Evolutionary conservation across 2,888 invertebrate species (phyloP), one percentile per base, ranked within the genome.

Genomic region (Muschampia plurimacula): DNA sequence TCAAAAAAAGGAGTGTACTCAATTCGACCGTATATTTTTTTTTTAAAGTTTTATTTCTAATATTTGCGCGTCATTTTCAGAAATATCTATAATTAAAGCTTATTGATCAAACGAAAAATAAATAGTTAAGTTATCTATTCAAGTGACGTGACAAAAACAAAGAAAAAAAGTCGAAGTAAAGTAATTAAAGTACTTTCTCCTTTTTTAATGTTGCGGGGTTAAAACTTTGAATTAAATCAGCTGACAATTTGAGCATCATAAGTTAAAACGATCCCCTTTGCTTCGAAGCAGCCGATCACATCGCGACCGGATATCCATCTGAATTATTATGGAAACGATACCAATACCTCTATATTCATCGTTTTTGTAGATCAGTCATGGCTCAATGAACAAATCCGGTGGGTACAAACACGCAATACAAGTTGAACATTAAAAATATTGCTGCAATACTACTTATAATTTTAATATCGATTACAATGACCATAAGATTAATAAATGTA

Each of bases 211-310:
- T 41, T 41, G 8, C 4, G 41, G 41, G 5, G 0, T 41, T 7
- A 7, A 41, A 2, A 5, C 22, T 22, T 22, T 22, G 22, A 22
- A 22, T 22, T 22, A 22, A 22, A 8, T 9, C 41, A 49, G 10
- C 22, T 57, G 5, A 32, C 28, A 62, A n/a, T 36, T 69, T 63
- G 67, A 67, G 44, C 44, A 59, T 28, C 67, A 13, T 28, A 57
- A 28, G 57, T 2, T 32, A 4, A 67, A 89, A 89, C 86, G 85
- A 85, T 69, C 60, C 62, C 85, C 83, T 81, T 82, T 82, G 85
- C 83, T 81, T 82, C 82, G 85, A 88, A 85, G 88, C 86, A 85
- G 84, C 84, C 77, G 83, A 78, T 76, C 74, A 77, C 74, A 59
- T 74, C 64, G 63, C 72, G 66, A 66, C 75, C 73, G 77, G 74